Base-by-base conservation (phyloP, 2,113 vertebrate species). In the Symphodus melops region DNA sequence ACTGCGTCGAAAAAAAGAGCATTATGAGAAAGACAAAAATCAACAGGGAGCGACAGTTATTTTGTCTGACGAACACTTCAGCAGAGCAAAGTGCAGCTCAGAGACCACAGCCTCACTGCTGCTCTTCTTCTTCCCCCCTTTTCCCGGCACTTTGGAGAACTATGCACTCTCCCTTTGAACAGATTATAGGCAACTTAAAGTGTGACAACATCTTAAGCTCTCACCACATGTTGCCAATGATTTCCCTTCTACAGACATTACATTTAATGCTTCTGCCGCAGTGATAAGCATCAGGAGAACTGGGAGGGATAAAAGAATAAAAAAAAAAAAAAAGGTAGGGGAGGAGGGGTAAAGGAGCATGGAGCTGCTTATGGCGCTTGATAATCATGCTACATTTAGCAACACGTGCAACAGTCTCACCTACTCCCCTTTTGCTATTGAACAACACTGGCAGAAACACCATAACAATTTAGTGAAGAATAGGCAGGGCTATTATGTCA, bases 201-300 rank as follows among this genome's bases (percentile, higher is more conserved):
- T 95, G 94, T 95, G 95, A 96, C 95, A 96, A 94, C 95, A 93
- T 95, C 94, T 95, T 95, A 95, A 95, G 93, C 94, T 94, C 91
- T 94, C 93, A 86, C 95, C 94, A 84, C 93, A 94, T 94, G 94
- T 92, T 93, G 93, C 92, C 95, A 90, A 88, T 90, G 93, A 94
- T 94, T 95, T 92, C 92, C 84, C 93, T 88, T 91, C 94, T 88
- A 89, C 94, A 94, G 94, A 94, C 92, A 89, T 94, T 94, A 94
- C 94, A 86, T 92, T 93, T 92, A 92, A 93, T 90, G 79, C 92
- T 91, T 92, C 91, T 92, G 93, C 91, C 89, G 82, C 91, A 83
- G 79, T 85, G 94, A 94, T 94, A 93, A 94, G 91, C 89, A 95
- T 95, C 94, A 86, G 76, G 39, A 89, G 89, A 86, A 86, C 88